A percentile compares a stretch with the other conserved stretches of the same genome.
These are phyloP conservation scores for Cisticola juncidis DNA, from an alignment of 2,113 vertebrate species.

Conservation along the genomic window DNA sequence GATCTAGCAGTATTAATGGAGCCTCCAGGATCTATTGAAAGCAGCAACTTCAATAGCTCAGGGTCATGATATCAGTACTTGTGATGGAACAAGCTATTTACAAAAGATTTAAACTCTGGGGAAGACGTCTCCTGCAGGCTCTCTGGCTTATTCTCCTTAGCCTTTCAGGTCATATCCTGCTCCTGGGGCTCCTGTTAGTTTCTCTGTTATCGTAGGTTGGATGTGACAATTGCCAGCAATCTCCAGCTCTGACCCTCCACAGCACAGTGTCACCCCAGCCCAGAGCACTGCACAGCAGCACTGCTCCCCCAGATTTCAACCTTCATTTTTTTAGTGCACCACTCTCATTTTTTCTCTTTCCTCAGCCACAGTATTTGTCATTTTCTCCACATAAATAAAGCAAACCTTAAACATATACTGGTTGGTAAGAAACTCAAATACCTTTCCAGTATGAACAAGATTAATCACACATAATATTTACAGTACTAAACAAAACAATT, in stretches of 20 bases:
- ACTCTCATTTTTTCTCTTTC: not conserved
- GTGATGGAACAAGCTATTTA: constrained; percentile 71
- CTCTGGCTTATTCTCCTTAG: constrained; percentile 53
- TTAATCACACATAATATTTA: constrained; percentile 49
- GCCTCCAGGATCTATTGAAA: constrained; percentile 62
- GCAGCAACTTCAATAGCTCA: constrained; percentile 68
- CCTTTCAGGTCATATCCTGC: constrained; percentile 60
- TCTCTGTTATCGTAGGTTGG: constrained; percentile 20
- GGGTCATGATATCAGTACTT: constrained; percentile 66
- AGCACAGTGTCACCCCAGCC: not conserved
- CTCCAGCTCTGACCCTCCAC: not conserved
- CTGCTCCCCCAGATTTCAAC: not conserved
- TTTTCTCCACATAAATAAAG: constrained; percentile 43
- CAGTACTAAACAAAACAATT: constrained; percentile 62
- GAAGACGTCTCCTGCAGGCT: constrained; percentile 54
- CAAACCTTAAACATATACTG: constrained; percentile 40
- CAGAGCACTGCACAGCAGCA: not conserved
- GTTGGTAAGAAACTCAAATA: not conserved
- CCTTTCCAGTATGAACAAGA: constrained; percentile 11
- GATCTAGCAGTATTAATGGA: constrained; percentile 64
- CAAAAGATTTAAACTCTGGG: constrained; percentile 69
- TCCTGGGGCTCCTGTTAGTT: constrained; percentile 3
- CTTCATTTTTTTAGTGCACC: not conserved
- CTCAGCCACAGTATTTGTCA: constrained; percentile 6
- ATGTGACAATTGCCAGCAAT: constrained; percentile 37